Evolutionary conservation across 2,888 invertebrate genomes (phyloP).

Genomic region (Acanthosoma haemorrhoidale): DNA sequence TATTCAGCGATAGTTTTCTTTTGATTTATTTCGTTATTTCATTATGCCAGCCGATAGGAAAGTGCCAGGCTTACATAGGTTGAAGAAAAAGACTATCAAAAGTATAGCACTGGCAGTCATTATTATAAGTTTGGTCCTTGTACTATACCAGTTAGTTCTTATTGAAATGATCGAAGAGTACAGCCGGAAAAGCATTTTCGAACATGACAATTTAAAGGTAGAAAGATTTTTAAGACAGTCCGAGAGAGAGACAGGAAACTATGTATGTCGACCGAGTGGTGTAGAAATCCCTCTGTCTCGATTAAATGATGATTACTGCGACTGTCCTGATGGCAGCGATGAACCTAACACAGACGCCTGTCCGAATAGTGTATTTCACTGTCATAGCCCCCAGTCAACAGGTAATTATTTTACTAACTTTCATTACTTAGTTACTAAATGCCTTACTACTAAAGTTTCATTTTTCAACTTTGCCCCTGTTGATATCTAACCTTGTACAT

Average conservation of each 20-base stretch:
- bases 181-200: constrained; percentile 15
- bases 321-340: constrained; percentile 82
- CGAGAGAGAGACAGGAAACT: constrained; percentile 19
- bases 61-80: neutral
- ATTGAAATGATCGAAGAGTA: constrained; percentile 32
- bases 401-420: too few species aligned
- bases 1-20: neutral
- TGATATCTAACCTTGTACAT: neutral
- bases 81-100: constrained; percentile 27
- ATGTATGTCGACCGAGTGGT: constrained; percentile 20
- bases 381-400: too few species aligned
- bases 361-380: constrained; percentile 73
- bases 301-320: constrained; percentile 91
- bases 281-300: constrained; percentile 59
- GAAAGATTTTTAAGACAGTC: neutral
- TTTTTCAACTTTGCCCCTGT: neutral
- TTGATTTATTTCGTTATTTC: neutral
- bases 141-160: constrained; percentile 30
- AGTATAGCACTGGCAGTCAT: constrained; percentile 23
- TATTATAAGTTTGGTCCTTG: constrained; percentile 23
- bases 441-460: neutral
- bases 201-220: neutral
- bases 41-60: neutral
- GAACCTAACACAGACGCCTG: constrained; percentile 87
- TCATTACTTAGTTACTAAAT: too few species aligned